Percentiles rank a stretch among this genome's conserved stretches.
Evolutionary conservation across 37 sponge, comb jelly and placozoan genomes (phyloP).

Genomic region (Chondrosia reniformis): DNA sequence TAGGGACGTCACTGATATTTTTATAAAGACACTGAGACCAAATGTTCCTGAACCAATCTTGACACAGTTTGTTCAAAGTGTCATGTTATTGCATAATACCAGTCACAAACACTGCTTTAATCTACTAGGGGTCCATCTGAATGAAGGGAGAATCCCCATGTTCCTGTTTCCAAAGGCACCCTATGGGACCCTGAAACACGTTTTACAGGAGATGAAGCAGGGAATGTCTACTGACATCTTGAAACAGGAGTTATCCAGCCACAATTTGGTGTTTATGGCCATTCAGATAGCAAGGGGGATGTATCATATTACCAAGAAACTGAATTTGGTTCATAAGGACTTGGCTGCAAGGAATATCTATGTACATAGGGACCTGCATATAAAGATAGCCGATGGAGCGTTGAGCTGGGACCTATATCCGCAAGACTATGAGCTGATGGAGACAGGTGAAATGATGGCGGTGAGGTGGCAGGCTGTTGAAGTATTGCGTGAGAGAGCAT

Average conservation of each 20-base stretch:
- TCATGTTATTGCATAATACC: conserved; percentile 27
- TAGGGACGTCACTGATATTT: too few species aligned
- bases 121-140: conserved; percentile 45
- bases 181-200: conserved; percentile 55
- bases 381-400: conserved; percentile 69
- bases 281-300: conserved; percentile 80
- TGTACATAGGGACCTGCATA: conserved; percentile 65
- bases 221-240: background rate
- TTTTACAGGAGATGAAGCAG: conserved; percentile 22
- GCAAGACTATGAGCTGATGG: conserved; percentile 58
- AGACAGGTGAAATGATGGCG: conserved; percentile 56
- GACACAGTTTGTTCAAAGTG: conserved; percentile 59
- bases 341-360: conserved; percentile 79
- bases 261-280: conserved; percentile 67
- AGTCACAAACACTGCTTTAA: conserved; percentile 60
- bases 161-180: conserved; percentile 66
- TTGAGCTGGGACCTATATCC: conserved; percentile 82
- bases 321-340: conserved; percentile 59
- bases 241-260: conserved; percentile 52
- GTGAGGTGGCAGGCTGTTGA: conserved; percentile 81
- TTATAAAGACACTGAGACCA: too few species aligned
- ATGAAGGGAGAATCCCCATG: conserved; percentile 53
- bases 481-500: conserved; percentile 42
- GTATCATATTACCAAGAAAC: conserved; percentile 74
- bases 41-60: conserved; percentile 70